phyloP scores from a whole-genome alignment of 2,113 vertebrate genomes.

The Microcebus murinus region DNA sequence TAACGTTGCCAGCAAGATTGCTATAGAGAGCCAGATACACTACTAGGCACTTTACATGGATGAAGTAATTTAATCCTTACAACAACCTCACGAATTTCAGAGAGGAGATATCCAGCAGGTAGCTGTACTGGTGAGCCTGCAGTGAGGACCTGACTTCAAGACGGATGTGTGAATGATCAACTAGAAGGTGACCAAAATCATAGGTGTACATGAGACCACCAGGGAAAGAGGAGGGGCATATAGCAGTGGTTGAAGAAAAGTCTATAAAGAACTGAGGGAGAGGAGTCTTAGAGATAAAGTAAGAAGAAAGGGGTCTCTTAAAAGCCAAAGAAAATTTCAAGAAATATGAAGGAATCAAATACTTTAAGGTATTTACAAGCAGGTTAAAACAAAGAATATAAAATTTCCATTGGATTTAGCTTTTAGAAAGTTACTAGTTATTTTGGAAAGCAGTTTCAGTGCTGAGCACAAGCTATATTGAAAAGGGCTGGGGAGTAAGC shows the following conservation, averaged over 20 bases:
- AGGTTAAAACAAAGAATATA: conserved; percentile 6
- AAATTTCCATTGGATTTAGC: background rate
- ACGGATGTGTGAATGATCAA: background rate
- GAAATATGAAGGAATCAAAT: background rate
- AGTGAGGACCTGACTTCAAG: background rate
- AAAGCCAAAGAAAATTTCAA: background rate
- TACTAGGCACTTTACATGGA: background rate
- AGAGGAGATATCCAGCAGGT: background rate
- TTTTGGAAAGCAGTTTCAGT: background rate
- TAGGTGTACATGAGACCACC: background rate
- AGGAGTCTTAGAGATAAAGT: background rate
- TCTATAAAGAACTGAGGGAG: background rate
- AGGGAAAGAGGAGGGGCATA: background rate
- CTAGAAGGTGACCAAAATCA: background rate
- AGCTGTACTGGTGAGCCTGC: background rate
- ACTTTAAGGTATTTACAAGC: background rate
- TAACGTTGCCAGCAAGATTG: background rate
- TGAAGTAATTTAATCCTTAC: background rate
- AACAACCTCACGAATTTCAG: background rate
- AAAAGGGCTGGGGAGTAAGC: background rate
- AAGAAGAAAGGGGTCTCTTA: background rate
- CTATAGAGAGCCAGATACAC: background rate
- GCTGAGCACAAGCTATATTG: background rate
- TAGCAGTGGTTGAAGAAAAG: background rate
- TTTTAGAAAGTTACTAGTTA: background rate